A percentile compares a stretch with the other conserved stretches of the same genome.
Conservation (phyloP, 2,888 invertebrate species). For the Sepiola atlantica region DNA sequence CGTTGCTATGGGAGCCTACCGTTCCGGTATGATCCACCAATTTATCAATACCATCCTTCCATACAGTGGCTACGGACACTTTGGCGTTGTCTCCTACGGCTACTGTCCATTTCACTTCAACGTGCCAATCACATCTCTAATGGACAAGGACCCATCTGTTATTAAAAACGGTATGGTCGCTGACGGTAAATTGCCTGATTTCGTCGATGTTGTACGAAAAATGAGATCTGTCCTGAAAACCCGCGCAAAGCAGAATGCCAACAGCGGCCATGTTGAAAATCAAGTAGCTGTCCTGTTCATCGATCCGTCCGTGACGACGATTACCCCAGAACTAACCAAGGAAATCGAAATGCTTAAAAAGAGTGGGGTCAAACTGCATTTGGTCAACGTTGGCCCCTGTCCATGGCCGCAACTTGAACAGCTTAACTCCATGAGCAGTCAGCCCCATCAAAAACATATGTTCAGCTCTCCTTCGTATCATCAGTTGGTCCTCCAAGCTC, state of each 20-base stretch:
- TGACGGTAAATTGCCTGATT: neutral
- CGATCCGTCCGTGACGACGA: neutral
- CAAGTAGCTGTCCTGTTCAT: neutral
- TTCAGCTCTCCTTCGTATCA: neutral
- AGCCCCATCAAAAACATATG: neutral
- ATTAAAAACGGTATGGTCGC: neutral
- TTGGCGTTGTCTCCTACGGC: constrained; percentile 34
- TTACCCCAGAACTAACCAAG: neutral
- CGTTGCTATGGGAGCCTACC: constrained; percentile 15
- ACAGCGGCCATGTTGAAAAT: neutral
- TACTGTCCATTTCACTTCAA: constrained; percentile 22
- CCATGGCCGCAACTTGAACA: neutral
- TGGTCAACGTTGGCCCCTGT: neutral
- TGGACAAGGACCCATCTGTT: neutral
- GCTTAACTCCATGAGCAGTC: neutral
- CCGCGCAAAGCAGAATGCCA: neutral
- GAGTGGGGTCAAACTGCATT: neutral
- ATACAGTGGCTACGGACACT: constrained; percentile 22
- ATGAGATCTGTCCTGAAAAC: neutral
- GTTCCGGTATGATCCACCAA: constrained; percentile 24
- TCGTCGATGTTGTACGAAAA: neutral
- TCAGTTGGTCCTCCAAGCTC: neutral
- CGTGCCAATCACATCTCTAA: constrained; percentile 40
- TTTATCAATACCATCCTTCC: constrained; percentile 38
- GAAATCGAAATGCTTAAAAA: constrained; percentile 13